Percentiles rank a stretch among this genome's conserved stretches.
phyloP scores from a whole-genome alignment of 2,888 invertebrate species.

The Nemotelus pantherinus region DNA sequence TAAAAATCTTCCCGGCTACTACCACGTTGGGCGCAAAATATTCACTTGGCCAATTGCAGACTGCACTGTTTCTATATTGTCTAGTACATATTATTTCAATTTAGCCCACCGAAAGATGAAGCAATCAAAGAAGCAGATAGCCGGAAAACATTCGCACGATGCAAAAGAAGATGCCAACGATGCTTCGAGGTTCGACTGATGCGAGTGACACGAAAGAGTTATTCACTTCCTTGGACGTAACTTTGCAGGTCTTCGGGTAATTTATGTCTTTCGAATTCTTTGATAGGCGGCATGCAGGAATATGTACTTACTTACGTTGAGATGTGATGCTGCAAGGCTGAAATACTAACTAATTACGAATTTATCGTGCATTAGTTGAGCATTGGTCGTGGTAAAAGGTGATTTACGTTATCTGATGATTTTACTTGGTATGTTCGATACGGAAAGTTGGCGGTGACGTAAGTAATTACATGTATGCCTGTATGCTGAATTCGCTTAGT shows the following conservation, averaged over 20 bases:
- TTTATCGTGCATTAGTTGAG: not conserved
- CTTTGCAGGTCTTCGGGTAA: slow-evolving; percentile 4
- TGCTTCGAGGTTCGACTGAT: not conserved
- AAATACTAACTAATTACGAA: slow-evolving; percentile 18
- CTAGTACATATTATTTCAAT: not conserved
- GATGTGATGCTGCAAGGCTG: not conserved
- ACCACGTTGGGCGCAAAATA: too few relatives aligned
- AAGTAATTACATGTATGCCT: not conserved
- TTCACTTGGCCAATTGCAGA: too few relatives aligned
- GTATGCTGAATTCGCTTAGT: not conserved
- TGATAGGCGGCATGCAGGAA: not conserved
- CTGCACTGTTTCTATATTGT: not conserved
- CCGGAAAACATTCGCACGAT: slow-evolving; percentile 8
- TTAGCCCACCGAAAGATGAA: not conserved
- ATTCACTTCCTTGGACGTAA: slow-evolving; percentile 16
- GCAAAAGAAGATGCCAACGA: not conserved
- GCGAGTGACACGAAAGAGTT: not conserved
- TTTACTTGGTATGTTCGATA: slow-evolving; percentile 2
- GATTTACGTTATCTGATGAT: slow-evolving; percentile 9
- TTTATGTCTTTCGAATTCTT: slow-evolving; percentile 18
- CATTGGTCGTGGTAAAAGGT: slow-evolving; percentile 6
- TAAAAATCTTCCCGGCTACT: too few relatives aligned
- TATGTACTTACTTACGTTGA: too few relatives aligned
- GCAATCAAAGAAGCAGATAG: not conserved
- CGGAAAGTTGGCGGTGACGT: slow-evolving; percentile 4